Base-by-base conservation (phyloP, 1,140 invertebrate genomes). In the Portunus trituberculatus region DNA sequence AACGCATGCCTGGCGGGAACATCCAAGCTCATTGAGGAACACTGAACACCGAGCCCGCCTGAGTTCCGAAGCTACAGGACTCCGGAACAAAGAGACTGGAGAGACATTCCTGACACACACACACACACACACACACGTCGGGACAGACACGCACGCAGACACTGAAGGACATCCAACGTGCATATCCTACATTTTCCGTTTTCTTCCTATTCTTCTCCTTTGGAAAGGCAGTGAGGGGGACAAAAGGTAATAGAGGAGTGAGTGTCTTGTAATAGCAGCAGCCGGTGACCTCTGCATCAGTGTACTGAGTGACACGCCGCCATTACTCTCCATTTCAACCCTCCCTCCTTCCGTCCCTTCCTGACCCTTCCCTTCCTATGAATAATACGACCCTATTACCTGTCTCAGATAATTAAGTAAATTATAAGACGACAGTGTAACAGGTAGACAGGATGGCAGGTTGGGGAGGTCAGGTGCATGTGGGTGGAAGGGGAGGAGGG, bases 311-410 rank as follows among this genome's bases (percentile, higher is more conserved):
- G 52, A 59, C 52, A 59, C 52, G 16, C 86, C 28, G 20, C 86
- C 16, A 39, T 88, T 39, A 39, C 28, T 12, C 32, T 12, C 14
- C 86, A 31, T 6, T 31, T 88, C 7, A 39, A 28, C 31, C 86
- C 7, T 29, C 29, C 84, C 14, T 39, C 86, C 86, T 39, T 32
- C 31, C 86, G 6, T 88, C 10, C 86, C 31, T 39, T 25, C 86
- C 31, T 10, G n/a, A 1, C 86, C 45, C 86, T 45, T 45, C 31
- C 31, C 86, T 39, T 76, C 14, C 52, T 39, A 91, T 91, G 90
- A 91, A 91, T 91, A 91, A 91, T 91, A 76, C 52, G 67, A 76
- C 48, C 52, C 29, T 76, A 91, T 91, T 91, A 91, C 90, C 89
- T 91, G 90, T 29, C 90, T 67, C 29, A 8, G 90, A 46, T 32